Evolutionary conservation across 2,113 vertebrate species (phyloP).

Genomic region (Nothocercus nigrocapillus): DNA sequence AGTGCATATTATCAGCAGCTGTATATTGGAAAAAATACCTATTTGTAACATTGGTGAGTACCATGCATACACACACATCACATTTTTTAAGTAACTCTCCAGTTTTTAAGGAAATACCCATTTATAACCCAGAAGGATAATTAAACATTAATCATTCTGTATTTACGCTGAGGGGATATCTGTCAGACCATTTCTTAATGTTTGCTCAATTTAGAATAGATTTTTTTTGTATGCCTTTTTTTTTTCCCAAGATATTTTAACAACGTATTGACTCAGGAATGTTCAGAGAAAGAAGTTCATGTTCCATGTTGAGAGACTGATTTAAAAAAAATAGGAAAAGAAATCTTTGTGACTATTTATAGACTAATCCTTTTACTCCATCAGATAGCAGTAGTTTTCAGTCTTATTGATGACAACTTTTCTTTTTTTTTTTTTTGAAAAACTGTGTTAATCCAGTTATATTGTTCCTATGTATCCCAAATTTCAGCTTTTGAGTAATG

Average conservation of each 20-base stretch:
- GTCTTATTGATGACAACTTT: background rate
- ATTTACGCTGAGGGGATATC: background rate
- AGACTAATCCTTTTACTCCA: conserved; percentile 3
- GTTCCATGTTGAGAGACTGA: background rate
- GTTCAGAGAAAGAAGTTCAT: background rate
- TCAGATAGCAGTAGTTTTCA: background rate
- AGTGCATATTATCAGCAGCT: background rate
- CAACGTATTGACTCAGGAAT: background rate
- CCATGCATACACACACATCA: background rate
- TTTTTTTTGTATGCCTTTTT: background rate
- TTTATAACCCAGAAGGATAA: background rate
- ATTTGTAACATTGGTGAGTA: background rate
- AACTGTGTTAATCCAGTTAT: background rate
- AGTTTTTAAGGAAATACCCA: background rate
- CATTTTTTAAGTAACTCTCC: background rate
- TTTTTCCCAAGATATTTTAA: background rate
- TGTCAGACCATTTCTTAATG: background rate
- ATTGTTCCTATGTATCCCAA: background rate
- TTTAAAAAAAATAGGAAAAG: background rate
- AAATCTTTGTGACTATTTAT: background rate
- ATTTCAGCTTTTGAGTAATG: background rate
- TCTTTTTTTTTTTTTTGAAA: background rate
- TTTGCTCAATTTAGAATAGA: background rate
- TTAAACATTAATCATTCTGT: background rate
- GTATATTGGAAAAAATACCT: background rate